Base-by-base conservation (phyloP, 2,113 vertebrate genomes). In the Cathartes aura region DNA sequence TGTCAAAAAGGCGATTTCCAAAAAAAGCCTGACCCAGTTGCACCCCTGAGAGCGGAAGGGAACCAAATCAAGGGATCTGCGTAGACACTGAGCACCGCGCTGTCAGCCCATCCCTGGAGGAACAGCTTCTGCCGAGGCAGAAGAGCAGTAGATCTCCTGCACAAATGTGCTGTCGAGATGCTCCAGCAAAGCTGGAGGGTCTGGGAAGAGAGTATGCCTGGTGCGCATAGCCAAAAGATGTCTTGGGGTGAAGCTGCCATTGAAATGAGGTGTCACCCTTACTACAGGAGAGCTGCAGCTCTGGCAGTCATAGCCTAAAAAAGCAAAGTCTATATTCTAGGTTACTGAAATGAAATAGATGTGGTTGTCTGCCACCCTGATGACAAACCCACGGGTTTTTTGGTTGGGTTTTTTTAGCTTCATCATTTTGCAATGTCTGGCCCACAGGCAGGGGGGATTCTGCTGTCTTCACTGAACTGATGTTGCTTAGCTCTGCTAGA, bases 401-500 rank as follows among this genome's bases (percentile, higher is more conserved):
- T 53, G 11, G 6, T 27, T 64, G n/a, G n/a, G 34, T 52, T 48
- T 32, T 52, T 50, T 43, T 43, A 90, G 40, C 66, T 82, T 85
- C 13, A 32, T 85, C 13, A 32, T 72, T 93, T 88, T 93, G 47
- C 53, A 64, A 29, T 68, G 42, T 60, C 53, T 83, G 59, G 59
- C 73, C 60, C 40, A 79, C 43, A 50, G 78, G 26, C 1, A 0
- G 43, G 22, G 17, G 13, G 26, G 34, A 8, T 87, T 90, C 82
- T 85, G 6, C 29, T 87, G 11, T 82, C 38, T 90, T 85, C 53
- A 23, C 74, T 67, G 60, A 90, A 82, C 79, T 82, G 79, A 60
- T 87, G 34, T 91, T 89, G 52, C 82, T 76, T 92, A 83, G 81
- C 87, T 91, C 79, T 40, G 23, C 87, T 89, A 83, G 93, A 92